phyloP scores from a whole-genome alignment of 2,888 invertebrate genomes.

The Epirrita christyi region DNA sequence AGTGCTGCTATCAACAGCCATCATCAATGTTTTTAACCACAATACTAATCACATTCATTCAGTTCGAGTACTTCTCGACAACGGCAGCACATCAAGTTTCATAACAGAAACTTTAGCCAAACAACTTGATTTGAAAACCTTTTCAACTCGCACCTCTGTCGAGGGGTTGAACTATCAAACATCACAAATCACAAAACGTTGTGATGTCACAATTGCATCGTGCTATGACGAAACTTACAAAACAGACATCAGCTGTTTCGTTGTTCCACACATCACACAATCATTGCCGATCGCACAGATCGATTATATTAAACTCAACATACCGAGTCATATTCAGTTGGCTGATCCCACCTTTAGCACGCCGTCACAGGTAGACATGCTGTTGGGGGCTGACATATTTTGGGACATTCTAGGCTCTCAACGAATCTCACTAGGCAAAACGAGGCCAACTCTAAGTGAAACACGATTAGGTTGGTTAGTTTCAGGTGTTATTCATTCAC shows the following conservation, averaged over 20 bases:
- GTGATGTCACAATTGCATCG: not conserved
- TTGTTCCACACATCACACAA: not conserved
- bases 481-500: too few species aligned
- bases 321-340: slow-evolving; percentile 4
- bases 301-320: not conserved
- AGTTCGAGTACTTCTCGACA: slow-evolving; percentile 15
- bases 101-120: slow-evolving; percentile 18
- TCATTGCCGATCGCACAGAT: slow-evolving; percentile 7
- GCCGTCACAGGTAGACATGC: not conserved
- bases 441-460: not conserved
- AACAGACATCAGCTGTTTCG: too few species aligned
- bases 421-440: not conserved
- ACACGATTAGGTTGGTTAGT: slow-evolving; percentile 6
- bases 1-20: slow-evolving; percentile 1
- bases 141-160: not conserved
- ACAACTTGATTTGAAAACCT: slow-evolving; percentile 13
- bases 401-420: slow-evolving; percentile 2
- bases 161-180: slow-evolving; percentile 19
- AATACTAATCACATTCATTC: slow-evolving; percentile 16
- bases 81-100: slow-evolving; percentile 18
- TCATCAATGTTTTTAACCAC: slow-evolving; percentile 1
- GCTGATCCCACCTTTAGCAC: slow-evolving; percentile 10
- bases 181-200: slow-evolving; percentile 3
- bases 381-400: not conserved
- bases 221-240: too few species aligned